A percentile compares a stretch with the other conserved stretches of the same genome.
phyloP scores from a whole-genome alignment of 2,888 invertebrate species.

The Neria commutata region DNA sequence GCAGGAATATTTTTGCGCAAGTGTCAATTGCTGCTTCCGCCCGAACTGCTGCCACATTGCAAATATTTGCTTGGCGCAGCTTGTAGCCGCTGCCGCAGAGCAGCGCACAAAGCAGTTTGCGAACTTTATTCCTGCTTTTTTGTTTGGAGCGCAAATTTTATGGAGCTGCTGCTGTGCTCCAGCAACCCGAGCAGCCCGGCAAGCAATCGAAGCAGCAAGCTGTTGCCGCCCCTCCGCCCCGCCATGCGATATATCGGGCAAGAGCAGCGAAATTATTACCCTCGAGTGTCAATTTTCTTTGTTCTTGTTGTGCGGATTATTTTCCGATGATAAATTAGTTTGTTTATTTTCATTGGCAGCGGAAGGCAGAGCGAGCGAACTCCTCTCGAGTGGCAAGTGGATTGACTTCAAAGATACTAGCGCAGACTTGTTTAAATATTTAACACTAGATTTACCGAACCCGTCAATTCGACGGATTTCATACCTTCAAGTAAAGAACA shows the following conservation, averaged over 20 bases:
- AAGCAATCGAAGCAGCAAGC: not conserved
- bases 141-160: slow-evolving; percentile 35
- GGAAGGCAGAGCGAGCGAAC: too few species aligned
- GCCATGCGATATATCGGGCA: too few species aligned
- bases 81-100: slow-evolving; percentile 6
- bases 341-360: slow-evolving; percentile 41
- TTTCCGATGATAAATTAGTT: slow-evolving; percentile 43
- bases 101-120: too few species aligned
- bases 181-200: slow-evolving; percentile 24
- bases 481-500: too few species aligned
- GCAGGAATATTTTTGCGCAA: slow-evolving; percentile 30
- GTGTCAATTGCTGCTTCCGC: slow-evolving; percentile 10
- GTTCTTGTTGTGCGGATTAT: not conserved
- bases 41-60: slow-evolving; percentile 47
- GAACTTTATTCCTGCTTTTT: slow-evolving; percentile 48
- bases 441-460: too few species aligned
- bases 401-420: too few species aligned
- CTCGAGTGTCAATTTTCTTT: not conserved
- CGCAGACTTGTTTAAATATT: too few species aligned
- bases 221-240: not conserved
- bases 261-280: not conserved
- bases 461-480: too few species aligned
- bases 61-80: slow-evolving; percentile 46
- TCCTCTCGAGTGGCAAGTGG: too few species aligned
- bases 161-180: slow-evolving; percentile 31